Conservation (phyloP, 1,140 invertebrate species). For the Drosophila kanapiae region DNA sequence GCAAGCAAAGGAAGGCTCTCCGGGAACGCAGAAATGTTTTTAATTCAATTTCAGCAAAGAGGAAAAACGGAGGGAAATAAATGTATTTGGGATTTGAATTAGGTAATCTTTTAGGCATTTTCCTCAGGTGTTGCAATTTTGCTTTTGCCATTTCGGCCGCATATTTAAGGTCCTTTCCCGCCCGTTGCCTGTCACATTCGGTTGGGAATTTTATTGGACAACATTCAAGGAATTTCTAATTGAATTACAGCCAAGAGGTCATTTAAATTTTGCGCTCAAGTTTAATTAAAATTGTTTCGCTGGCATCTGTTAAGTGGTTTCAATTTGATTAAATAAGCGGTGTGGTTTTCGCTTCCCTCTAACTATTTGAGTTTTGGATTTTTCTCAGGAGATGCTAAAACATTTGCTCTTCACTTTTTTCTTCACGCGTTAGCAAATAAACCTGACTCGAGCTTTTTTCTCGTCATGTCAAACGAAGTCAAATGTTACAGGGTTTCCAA, state of each 20-base stretch:
- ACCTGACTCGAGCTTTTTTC: constrained; percentile 30
- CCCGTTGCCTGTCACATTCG: constrained; percentile 33
- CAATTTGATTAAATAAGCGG: constrained; percentile 32
- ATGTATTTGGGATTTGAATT: constrained; percentile 40
- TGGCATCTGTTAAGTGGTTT: constrained; percentile 32
- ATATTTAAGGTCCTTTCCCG: constrained; percentile 8
- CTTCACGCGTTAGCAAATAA: constrained; percentile 39
- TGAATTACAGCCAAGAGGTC: constrained; percentile 64
- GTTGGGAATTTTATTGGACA: constrained; percentile 28
- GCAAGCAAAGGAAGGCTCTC: not conserved
- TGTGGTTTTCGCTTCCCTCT: not conserved
- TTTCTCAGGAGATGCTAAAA: not conserved
- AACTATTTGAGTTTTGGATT: constrained; percentile 11
- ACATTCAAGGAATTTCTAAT: constrained; percentile 49
- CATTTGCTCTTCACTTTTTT: constrained; percentile 28
- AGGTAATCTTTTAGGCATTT: constrained; percentile 43
- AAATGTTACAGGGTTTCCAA: constrained; percentile 40
- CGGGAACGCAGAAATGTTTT: not conserved
- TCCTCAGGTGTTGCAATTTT: constrained; percentile 30
- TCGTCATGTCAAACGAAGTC: constrained; percentile 4
- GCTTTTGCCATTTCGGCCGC: not conserved
- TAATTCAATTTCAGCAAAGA: constrained; percentile 9
- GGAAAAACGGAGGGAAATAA: constrained; percentile 10
- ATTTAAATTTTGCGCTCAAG: constrained; percentile 43
- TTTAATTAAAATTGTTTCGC: constrained; percentile 62